These are phyloP conservation scores for Rhabdomys pumilio DNA, from an alignment of 2,797 vertebrate species.

Conservation along the genomic window DNA sequence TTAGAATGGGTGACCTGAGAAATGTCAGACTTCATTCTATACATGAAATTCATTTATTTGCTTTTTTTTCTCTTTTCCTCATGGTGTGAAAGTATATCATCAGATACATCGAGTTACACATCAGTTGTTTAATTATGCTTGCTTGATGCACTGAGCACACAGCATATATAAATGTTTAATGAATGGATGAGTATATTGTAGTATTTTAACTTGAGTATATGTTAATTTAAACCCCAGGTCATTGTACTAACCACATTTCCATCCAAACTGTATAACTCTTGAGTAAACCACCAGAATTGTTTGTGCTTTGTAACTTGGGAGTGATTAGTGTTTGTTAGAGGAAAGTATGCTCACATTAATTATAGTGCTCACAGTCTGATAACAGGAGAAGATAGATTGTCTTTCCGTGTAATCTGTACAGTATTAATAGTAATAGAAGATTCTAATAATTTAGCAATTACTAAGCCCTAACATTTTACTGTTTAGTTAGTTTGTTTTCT, in stretches of 20 bases:
- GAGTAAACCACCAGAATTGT: not conserved
- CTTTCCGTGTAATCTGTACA: not conserved
- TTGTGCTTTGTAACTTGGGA: not conserved
- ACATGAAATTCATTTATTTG: conserved; percentile 39
- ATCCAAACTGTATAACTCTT: not conserved
- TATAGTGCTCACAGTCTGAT: not conserved
- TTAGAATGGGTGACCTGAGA: conserved; percentile 8
- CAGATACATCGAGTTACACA: not conserved
- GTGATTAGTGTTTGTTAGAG: not conserved
- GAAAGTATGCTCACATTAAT: not conserved
- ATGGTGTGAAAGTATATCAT: conserved; percentile 8
- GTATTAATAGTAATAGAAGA: not conserved
- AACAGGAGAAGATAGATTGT: not conserved
- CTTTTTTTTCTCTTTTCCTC: not conserved
- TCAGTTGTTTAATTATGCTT: not conserved
- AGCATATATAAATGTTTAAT: not conserved
- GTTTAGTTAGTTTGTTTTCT: not conserved
- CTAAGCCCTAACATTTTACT: conserved; percentile 4
- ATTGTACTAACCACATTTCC: not conserved
- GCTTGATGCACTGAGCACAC: not conserved
- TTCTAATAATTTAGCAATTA: conserved; percentile 18
- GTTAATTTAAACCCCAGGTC: conserved; percentile 29
- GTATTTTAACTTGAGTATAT: not conserved
- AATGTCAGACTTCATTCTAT: not conserved
- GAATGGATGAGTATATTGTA: not conserved